Conservation (phyloP, 2,113 vertebrate genomes). For the Motacilla tschutschensis region DNA sequence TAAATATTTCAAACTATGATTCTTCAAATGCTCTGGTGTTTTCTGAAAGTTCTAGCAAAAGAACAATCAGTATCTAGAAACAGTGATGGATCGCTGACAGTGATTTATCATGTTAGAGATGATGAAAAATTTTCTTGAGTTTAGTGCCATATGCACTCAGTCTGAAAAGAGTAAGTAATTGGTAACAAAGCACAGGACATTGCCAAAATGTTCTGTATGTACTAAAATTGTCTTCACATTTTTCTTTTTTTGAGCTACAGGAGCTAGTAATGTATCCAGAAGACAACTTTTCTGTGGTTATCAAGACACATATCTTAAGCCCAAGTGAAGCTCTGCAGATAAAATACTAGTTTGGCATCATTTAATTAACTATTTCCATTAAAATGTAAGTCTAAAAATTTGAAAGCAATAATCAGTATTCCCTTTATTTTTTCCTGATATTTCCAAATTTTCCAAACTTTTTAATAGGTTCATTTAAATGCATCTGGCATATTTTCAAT, state of each 20-base stretch:
- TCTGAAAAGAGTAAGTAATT: background rate
- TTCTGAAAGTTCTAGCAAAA: background rate
- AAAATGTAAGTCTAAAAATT: background rate
- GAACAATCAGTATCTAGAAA: background rate
- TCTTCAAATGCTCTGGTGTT: background rate
- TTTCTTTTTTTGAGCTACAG: background rate
- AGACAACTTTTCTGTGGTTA: background rate
- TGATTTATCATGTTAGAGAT: background rate
- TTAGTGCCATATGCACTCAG: background rate
- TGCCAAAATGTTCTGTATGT: background rate
- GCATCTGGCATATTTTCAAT: background rate
- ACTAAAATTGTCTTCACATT: background rate
- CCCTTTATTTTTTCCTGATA: background rate
- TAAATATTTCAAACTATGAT: background rate
- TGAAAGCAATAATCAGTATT: background rate
- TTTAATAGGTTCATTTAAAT: background rate
- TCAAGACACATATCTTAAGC: background rate
- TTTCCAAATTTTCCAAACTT: background rate
- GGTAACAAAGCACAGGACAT: background rate
- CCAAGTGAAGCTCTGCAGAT: background rate
- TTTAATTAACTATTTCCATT: background rate
- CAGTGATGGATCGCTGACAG: background rate
- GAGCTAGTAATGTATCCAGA: background rate
- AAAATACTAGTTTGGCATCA: background rate
- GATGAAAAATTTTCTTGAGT: background rate